A percentile compares a stretch with the other conserved stretches of the same genome.
Conservation (phyloP, 2,888 invertebrate genomes). For the Clanis bilineata region DNA sequence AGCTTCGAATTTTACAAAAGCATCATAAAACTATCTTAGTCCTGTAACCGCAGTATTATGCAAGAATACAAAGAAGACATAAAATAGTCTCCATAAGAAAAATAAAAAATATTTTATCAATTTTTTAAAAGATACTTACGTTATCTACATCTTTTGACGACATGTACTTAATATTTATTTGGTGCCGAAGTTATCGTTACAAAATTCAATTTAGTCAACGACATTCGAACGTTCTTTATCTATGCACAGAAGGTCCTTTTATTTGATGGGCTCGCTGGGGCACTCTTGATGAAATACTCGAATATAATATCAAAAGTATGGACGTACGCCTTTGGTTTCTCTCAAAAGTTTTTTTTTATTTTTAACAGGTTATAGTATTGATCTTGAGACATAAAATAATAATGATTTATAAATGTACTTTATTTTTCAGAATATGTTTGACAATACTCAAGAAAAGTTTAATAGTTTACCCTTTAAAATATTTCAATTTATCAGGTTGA, state of each 20-base stretch:
- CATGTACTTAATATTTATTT: slow-evolving; percentile 59
- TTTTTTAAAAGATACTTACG: slow-evolving; percentile 20
- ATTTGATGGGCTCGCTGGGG: slow-evolving; percentile 74
- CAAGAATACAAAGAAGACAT: neutral
- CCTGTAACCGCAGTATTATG: neutral
- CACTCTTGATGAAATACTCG: slow-evolving; percentile 58
- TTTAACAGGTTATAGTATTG: neutral
- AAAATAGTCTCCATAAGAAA: neutral
- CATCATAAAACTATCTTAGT: neutral
- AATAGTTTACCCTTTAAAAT: too few species aligned
- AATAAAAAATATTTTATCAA: slow-evolving; percentile 9
- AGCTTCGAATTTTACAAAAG: too few species aligned
- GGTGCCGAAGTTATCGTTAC: slow-evolving; percentile 63
- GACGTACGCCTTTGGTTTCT: slow-evolving; percentile 29
- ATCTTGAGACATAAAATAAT: neutral
- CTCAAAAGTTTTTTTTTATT: neutral
- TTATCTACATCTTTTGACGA: slow-evolving; percentile 47
- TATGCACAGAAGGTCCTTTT: slow-evolving; percentile 79
- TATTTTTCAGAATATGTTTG: too few species aligned
- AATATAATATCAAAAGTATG: slow-evolving; percentile 49
- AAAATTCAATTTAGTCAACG: slow-evolving; percentile 78
- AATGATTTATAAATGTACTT: neutral
- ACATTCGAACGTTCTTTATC: slow-evolving; percentile 76
- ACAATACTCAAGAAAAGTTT: too few species aligned
- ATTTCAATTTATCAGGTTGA: too few species aligned